Conservation (phyloP, 2,888 invertebrate genomes). For the Malacosoma neustria region DNA sequence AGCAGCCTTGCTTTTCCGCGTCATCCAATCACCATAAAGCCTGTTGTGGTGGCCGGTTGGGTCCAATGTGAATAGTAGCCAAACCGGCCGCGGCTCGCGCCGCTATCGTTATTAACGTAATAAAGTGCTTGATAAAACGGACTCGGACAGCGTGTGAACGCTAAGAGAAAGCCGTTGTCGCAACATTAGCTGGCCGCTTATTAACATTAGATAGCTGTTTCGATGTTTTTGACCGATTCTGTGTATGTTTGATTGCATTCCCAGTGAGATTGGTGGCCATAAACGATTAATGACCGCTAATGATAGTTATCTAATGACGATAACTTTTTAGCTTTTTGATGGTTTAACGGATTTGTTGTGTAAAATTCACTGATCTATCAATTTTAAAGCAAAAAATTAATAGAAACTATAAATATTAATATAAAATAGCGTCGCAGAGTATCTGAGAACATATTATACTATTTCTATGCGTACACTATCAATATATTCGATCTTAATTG, state of each 20-base stretch:
- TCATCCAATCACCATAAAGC: conserved; percentile 63
- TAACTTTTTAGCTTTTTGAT: not conserved
- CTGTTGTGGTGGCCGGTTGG: conserved; percentile 32
- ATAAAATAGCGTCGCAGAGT: conserved; percentile 24
- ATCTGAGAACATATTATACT: conserved; percentile 34
- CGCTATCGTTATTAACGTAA: conserved; percentile 65
- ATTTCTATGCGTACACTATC: conserved; percentile 41
- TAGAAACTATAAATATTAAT: too few relatives aligned
- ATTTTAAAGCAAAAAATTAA: too few relatives aligned
- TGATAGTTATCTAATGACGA: conserved; percentile 30
- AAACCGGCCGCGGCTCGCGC: conserved; percentile 64
- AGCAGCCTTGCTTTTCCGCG: conserved; percentile 66
- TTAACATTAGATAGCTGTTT: conserved; percentile 42
- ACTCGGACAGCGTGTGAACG: conserved; percentile 70
- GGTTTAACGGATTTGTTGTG: conserved; percentile 1
- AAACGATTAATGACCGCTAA: conserved; percentile 33
- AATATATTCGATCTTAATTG: conserved; percentile 52
- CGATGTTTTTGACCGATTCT: conserved; percentile 34
- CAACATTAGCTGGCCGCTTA: conserved; percentile 50
- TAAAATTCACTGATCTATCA: conserved; percentile 20
- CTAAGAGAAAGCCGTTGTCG: conserved; percentile 63
- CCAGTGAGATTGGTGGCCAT: conserved; percentile 24
- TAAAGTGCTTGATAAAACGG: conserved; percentile 69
- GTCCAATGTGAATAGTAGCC: conserved; percentile 48
- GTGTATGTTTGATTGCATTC: conserved; percentile 35